A percentile compares a stretch with the other conserved stretches of the same genome.
Conservation (phyloP, 1,140 invertebrate genomes). For the Trichonephila clavata region DNA sequence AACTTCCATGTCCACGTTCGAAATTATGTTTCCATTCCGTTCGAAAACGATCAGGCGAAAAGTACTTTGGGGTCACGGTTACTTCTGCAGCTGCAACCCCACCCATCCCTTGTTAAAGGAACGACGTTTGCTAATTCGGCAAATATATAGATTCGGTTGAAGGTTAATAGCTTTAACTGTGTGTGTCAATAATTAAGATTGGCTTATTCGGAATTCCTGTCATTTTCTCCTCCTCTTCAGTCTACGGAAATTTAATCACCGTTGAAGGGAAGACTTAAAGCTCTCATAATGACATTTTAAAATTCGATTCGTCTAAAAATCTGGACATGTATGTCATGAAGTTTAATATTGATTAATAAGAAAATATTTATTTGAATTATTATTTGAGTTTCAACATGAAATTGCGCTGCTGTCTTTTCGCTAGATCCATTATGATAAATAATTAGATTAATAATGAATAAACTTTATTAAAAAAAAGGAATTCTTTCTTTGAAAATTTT, state of each 20-base stretch:
- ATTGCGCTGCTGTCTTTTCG: too few relatives aligned
- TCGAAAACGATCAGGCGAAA: neutral
- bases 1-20: too few relatives aligned
- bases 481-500: too few relatives aligned
- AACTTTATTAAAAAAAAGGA: too few relatives aligned
- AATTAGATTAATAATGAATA: too few relatives aligned
- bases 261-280: neutral
- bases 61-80: neutral
- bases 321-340: neutral
- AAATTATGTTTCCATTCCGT: neutral
- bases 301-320: neutral
- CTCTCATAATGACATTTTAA: neutral
- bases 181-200: conserved; percentile 45
- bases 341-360: neutral
- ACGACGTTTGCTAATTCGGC: conserved; percentile 10
- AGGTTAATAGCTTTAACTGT: conserved; percentile 35
- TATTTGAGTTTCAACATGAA: too few relatives aligned
- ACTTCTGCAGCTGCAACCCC: neutral
- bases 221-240: neutral
- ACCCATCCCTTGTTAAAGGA: neutral
- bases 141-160: conserved; percentile 1
- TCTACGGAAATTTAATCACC: conserved; percentile 27
- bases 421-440: too few relatives aligned
- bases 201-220: conserved; percentile 35
- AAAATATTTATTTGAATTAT: neutral